phyloP scores from a whole-genome alignment of 2,888 invertebrate species.

The Spilarctia lutea region DNA sequence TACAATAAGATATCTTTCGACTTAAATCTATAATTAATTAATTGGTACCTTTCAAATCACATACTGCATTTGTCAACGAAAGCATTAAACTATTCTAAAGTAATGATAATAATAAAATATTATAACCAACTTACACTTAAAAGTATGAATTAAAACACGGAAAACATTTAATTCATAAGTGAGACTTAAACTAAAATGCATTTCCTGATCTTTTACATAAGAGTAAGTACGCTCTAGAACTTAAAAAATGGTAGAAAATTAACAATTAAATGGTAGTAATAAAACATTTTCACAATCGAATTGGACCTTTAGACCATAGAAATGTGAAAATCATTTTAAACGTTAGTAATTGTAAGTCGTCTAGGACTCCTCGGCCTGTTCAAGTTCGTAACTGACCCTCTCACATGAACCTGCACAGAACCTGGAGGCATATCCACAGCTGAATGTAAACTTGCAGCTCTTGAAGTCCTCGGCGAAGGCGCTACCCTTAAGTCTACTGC shows the following conservation, averaged over 20 bases:
- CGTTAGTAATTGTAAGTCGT: slow-evolving; percentile 77
- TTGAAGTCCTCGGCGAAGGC: slow-evolving; percentile 76
- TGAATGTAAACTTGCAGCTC: slow-evolving; percentile 79
- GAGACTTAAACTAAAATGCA: background rate
- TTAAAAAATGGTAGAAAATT: background rate
- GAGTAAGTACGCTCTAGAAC: background rate
- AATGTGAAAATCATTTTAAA: slow-evolving; percentile 40
- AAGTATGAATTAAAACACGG: slow-evolving; percentile 28
- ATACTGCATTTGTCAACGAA: slow-evolving; percentile 31
- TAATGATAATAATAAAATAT: slow-evolving; percentile 8
- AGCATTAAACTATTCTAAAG: slow-evolving; percentile 27
- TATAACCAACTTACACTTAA: slow-evolving; percentile 25
- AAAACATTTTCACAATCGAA: slow-evolving; percentile 21
- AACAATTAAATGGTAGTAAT: background rate
- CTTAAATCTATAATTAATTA: slow-evolving; percentile 41
- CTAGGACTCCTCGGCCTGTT: slow-evolving; percentile 78
- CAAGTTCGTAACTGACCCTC: slow-evolving; percentile 73
- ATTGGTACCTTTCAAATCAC: slow-evolving; percentile 51
- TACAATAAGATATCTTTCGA: slow-evolving; percentile 53
- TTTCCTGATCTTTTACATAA: background rate
- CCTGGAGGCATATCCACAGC: slow-evolving; percentile 75
- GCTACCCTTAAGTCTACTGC: slow-evolving; percentile 77
- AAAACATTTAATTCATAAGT: background rate
- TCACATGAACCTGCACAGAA: slow-evolving; percentile 77
- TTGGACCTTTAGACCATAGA: slow-evolving; percentile 59